Conservation (phyloP, 2,888 invertebrate species). For the Drosophila stalkeri region DNA sequence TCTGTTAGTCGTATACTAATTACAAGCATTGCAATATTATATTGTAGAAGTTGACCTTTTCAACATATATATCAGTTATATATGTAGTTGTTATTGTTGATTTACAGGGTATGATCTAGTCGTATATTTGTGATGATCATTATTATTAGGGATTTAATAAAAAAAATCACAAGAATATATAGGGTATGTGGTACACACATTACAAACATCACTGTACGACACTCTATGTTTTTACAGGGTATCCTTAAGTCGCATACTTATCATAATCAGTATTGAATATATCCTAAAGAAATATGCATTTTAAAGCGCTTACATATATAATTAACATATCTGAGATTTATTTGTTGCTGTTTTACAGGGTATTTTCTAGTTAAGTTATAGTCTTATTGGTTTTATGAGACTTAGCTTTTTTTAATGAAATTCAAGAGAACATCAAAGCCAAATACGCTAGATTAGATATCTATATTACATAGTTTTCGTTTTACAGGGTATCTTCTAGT, state of each 20-base stretch:
- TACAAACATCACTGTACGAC: too few relatives aligned
- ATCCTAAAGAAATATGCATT: too few relatives aligned
- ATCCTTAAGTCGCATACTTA: neutral
- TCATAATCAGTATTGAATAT: too few relatives aligned
- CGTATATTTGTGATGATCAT: too few relatives aligned
- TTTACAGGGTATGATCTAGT: too few relatives aligned
- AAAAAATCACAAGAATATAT: too few relatives aligned
- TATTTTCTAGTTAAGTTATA: neutral
- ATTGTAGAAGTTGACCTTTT: too few relatives aligned
- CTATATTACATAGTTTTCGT: neutral
- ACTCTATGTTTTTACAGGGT: neutral
- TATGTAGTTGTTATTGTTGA: too few relatives aligned
- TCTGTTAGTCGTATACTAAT: neutral
- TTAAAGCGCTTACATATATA: too few relatives aligned
- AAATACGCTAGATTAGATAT: neutral
- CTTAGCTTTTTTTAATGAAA: neutral
- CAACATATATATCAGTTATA: too few relatives aligned
- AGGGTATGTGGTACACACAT: too few relatives aligned
- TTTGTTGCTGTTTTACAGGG: neutral
- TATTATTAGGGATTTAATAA: too few relatives aligned
- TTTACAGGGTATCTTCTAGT: neutral
- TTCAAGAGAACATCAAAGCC: neutral
- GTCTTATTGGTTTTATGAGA: neutral
- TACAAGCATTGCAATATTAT: neutral
- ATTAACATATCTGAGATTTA: neutral